Evolutionary conservation across 2,113 vertebrate species (phyloP).

Genomic region (Oxygymnocypris stewartii): DNA sequence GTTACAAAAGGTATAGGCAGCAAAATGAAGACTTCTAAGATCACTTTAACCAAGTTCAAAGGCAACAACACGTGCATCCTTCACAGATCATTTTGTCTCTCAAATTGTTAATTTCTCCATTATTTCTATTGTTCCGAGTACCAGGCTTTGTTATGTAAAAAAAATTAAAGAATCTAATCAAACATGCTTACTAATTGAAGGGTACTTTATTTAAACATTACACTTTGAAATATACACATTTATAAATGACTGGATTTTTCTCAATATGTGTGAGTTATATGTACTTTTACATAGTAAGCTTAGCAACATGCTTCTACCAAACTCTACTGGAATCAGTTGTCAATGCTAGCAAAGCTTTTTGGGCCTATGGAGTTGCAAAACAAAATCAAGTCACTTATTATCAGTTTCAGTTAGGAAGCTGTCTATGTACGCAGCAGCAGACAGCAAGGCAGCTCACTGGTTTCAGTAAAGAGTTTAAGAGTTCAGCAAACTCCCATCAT

Average conservation of each 20-base stretch:
- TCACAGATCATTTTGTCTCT: no score
- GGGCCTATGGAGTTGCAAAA: neutral
- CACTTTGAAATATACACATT: neutral
- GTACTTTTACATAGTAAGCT: neutral
- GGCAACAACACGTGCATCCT: no score
- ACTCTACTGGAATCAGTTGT: neutral
- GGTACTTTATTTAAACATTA: neutral
- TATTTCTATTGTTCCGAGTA: no score
- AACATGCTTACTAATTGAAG: neutral
- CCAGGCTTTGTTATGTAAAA: no score
- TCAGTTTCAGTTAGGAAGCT: neutral
- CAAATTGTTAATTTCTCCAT: no score
- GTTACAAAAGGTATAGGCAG: neutral
- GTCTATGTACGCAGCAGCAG: neutral
- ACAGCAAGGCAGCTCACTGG: neutral
- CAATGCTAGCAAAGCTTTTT: neutral
- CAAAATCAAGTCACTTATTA: conserved; percentile 13
- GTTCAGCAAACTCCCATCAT: neutral
- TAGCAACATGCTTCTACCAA: neutral
- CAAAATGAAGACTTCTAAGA: no score
- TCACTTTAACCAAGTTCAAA: no score
- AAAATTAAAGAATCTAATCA: no score
- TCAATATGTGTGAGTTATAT: neutral
- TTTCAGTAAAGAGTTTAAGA: neutral
- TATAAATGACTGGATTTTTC: neutral